Base-by-base conservation (phyloP, 2,797 vertebrate genomes). In the Molossus molossus region DNA sequence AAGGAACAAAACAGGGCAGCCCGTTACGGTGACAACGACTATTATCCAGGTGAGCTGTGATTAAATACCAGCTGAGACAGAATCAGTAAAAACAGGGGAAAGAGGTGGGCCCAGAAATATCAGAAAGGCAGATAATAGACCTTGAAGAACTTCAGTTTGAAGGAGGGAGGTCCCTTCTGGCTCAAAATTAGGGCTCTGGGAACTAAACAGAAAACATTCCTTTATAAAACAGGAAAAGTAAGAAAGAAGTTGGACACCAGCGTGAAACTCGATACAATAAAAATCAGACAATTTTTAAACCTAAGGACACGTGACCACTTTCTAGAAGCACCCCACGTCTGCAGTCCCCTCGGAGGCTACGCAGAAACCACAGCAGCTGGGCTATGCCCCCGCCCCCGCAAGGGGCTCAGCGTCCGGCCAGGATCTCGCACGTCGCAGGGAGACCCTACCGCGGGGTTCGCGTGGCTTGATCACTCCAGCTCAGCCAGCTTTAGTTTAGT, bases 141-240 rank as follows among this genome's bases (percentile, higher is more conserved):
- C 37, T n/a, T 37, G 15, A 9, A 4, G 27, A 65, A 37, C 45
- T 84, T 79, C 33, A 23, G 29, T 69, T 17, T 58, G 53, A 92
- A 90, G 57, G 55, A 58, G 25, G 7, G 57, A 40, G 29, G 6
- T 48, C n/a, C 21, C 65, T 87, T 55, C 15, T 58, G 45, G 33
- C 1, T 95, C n/a, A 72, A 33, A 75, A 84, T 84, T 58, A 69
- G 37, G 73, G 76, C 37, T 84, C 33, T 75, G 60, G 40, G 64
- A 53, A 83, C 75, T 17, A 57, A 75, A 55, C 4, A 45, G 53
- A 64, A 92, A 83, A n/a, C 40, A 15, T 75, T 90, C 12, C 64
- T 25, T 90, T 72, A 37, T 79, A 37, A 37, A 79, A 57, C 27
- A 87, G 50, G 14, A 50, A 93, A 80, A 75, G 5, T 8, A 23